Percentiles rank a stretch among this genome's conserved stretches.
Evolutionary conservation across 2,113 vertebrate species (phyloP).

Genomic region (Macquaria australasica): DNA sequence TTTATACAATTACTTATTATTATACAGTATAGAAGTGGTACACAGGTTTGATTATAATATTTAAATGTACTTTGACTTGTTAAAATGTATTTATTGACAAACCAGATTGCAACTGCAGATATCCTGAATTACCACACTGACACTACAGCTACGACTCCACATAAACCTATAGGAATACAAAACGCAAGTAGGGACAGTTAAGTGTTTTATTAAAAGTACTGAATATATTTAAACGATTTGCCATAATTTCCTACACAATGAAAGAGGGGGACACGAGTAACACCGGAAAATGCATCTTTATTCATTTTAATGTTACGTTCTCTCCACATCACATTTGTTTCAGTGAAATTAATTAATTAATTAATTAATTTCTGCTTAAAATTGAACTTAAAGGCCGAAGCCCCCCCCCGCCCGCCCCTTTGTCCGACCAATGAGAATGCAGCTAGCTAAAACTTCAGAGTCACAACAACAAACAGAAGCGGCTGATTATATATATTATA

Average conservation of each 20-base stretch:
- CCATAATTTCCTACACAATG: too few species aligned
- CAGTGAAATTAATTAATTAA: too few species aligned
- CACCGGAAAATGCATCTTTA: too few species aligned
- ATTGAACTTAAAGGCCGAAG: neutral
- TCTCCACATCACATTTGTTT: neutral
- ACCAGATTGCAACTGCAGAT: neutral
- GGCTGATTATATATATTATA: too few species aligned
- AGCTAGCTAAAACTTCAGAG: slow-evolving; percentile 2
- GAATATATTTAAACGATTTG: neutral
- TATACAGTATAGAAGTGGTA: neutral
- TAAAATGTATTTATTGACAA: neutral
- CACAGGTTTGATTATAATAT: neutral
- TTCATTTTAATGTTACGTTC: neutral
- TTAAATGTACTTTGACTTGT: neutral
- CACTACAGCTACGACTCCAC: neutral
- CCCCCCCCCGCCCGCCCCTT: slow-evolving; percentile 64
- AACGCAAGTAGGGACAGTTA: neutral
- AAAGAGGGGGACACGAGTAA: too few species aligned
- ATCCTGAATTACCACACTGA: neutral
- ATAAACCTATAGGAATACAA: neutral
- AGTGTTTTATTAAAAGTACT: neutral
- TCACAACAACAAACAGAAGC: slow-evolving; percentile 4
- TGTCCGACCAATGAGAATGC: slow-evolving; percentile 68
- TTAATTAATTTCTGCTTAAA: neutral
- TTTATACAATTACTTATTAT: too few species aligned